phyloP scores from a whole-genome alignment of 2,888 invertebrate species.

The Sesamia inferens region DNA sequence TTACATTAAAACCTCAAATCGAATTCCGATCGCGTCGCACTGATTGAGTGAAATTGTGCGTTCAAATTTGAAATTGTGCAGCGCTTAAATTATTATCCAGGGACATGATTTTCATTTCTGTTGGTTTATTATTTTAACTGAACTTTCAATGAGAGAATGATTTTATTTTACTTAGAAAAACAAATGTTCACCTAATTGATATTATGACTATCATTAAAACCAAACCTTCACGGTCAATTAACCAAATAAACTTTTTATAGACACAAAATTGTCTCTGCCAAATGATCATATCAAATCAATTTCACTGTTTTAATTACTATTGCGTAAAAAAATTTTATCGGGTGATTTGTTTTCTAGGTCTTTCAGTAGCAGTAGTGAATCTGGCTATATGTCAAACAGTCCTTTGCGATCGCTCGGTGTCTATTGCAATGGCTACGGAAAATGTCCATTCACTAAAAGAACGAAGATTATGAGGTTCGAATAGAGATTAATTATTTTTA shows the following conservation, averaged over 20 bases:
- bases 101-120: background rate
- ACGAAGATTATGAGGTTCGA: conserved; percentile 64
- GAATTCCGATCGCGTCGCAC: conserved; percentile 51
- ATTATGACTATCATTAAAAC: conserved; percentile 20
- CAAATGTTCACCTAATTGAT: conserved; percentile 1
- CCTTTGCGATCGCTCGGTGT: conserved; percentile 62
- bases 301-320: conserved; percentile 49
- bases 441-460: conserved; percentile 73
- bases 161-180: conserved; percentile 2
- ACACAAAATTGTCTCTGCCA: conserved; percentile 30
- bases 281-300: conserved; percentile 63
- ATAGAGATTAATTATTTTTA: conserved; percentile 46
- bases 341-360: conserved; percentile 72
- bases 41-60: conserved; percentile 62
- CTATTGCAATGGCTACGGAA: conserved; percentile 75
- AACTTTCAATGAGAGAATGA: background rate
- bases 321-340: conserved; percentile 59
- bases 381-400: conserved; percentile 76
- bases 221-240: conserved; percentile 57
- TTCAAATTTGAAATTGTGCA: conserved; percentile 60
- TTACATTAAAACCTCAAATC: conserved; percentile 47
- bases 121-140: background rate
- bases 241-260: conserved; percentile 58
- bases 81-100: conserved; percentile 25
- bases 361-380: conserved; percentile 72